Evolutionary conservation across 2,888 invertebrate species (phyloP), one percentile per base, ranked within the genome.

Genomic region (Eurytoma adleriae): DNA sequence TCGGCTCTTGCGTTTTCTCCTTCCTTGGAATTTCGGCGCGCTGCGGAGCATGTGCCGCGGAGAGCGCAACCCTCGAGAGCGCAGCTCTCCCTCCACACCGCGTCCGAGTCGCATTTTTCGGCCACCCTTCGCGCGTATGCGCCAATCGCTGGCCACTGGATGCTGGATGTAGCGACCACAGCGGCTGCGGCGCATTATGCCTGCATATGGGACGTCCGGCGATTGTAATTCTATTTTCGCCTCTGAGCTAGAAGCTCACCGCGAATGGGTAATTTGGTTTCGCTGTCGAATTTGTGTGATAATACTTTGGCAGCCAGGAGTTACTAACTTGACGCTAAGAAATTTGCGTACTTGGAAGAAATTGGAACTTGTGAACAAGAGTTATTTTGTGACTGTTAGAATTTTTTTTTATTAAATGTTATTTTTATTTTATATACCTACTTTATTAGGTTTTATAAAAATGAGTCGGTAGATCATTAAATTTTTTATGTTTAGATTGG

Each of bases 251-350:
- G 27, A 71, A 71, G 61, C 16, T 50, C 71, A 12, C 20, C 20
- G n/a, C 57, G 48, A 50, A 50, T 27, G 50, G 18, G 71, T 71
- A 71, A 71, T 61, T 61, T 24, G 71, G 61, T 61, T 61, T 61
- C 50, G 20, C 5, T 24, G 20, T 40, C 40, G 71, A 18, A 69
- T 50, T 61, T 5, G 54, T 50, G 16, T 16, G 24, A 13, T 30
- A 62, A 30, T 62, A 16, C 27, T 30, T 30, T 14, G 18, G 57
- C 57, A 18, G 14, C 14, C 18, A 7, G 20, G 7, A 57, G 18
- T 24, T 57, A 40, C 5, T 40, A 7, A 40, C 40, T 40, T 40
- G 40, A 40, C 40, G 40, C 7, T 40, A 40, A 24, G 24, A 24
- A 24, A 24, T 24, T 24, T 24, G 24, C 24, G 1, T 24, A 24